Base-by-base conservation (phyloP, 2,888 invertebrate genomes). In the Epinotia demarniana region DNA sequence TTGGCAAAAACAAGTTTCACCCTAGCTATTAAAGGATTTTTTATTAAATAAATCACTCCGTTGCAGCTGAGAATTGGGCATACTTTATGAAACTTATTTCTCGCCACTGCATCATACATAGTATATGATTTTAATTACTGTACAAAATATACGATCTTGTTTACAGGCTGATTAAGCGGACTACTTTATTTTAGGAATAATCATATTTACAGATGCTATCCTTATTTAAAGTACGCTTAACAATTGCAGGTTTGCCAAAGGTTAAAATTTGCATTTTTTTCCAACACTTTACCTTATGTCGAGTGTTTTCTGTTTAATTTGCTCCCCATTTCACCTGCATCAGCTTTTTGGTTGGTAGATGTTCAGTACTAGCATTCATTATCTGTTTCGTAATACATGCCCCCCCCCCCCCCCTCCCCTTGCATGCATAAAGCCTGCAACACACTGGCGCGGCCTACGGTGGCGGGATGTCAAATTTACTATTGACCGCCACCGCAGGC, bases 211-310 rank as follows among this genome's bases (percentile, higher is more conserved):
- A 80, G 79, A 81, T 77, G 80, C 80, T 81, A 77, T 78, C 82
- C 75, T 81, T 78, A 79, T 76, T 81, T 80, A 79, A 78, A 83
- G 66, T 86, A 88, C 89, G 88, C 92, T 93, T 93, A 93, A 93
- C 93, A 93, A 93, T 93, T 93, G 93, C 93, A 93, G 92, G 93
- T 93, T 93, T 93, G 93, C 93, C 93, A 93, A 90, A 87, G 90
- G 92, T 93, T 91, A 92, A 93, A 93, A 93, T 93, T 93, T 87
- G 93, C 93, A 93, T 93, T 93, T 90, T 93, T 93, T 93, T 93
- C 92, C 92, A 87, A 87, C 84, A 88, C 86, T 88, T 86, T 81
- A 79, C 75, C 84, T 90, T 76, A 80, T 86, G 85, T 86, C 84
- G 82, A 84, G 83, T 86, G 83, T 84, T 76, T 75, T 81, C 77